A percentile compares a stretch with the other conserved stretches of the same genome.
phyloP scores from a whole-genome alignment of 2,888 invertebrate genomes.

The Pseudococcus viburni region DNA sequence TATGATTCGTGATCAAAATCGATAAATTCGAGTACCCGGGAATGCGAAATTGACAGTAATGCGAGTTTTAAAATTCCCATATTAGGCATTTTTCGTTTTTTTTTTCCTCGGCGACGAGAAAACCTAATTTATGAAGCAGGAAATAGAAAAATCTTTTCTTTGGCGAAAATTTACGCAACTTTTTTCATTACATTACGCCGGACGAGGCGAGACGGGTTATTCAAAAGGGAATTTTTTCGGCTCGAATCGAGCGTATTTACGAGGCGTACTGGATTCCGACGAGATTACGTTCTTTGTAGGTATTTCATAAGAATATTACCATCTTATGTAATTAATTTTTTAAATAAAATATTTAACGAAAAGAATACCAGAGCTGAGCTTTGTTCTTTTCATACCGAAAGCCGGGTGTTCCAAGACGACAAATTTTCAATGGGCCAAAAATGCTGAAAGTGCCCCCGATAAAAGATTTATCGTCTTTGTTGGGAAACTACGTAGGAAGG shows the following conservation, averaged over 20 bases:
- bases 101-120: background rate
- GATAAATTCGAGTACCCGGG: background rate
- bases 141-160: conserved; percentile 1
- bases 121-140: background rate
- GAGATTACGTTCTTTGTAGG: background rate
- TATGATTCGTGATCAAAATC: conserved; percentile 3
- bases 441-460: background rate
- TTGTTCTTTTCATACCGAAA: background rate
- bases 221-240: background rate
- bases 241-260: background rate
- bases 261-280: background rate
- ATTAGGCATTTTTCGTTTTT: background rate
- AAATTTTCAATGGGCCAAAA: background rate
- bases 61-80: background rate
- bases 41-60: background rate
- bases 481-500: background rate
- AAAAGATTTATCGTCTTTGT: background rate
- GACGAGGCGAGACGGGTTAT: background rate
- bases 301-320: background rate
- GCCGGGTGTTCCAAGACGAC: background rate
- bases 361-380: background rate
- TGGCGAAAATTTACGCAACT: background rate
- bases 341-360: conserved; percentile 6
- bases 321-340: conserved; percentile 21
- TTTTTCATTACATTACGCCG: background rate